Conservation (phyloP, 2,797 vertebrate species). For the Monodelphis domestica region DNA sequence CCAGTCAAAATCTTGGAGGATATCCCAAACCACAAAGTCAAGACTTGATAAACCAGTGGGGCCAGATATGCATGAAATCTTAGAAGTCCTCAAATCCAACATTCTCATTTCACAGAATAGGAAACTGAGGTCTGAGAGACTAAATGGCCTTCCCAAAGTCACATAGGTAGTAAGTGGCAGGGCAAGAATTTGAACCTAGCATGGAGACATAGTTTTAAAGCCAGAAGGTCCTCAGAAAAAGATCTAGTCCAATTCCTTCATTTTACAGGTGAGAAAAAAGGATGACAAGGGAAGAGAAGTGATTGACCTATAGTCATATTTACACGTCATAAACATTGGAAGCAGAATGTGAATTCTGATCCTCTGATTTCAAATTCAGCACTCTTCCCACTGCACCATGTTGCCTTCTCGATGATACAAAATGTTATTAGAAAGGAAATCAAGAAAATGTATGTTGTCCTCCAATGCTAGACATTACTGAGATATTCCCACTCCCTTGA, state of each 20-base stretch:
- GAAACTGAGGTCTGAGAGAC: background rate
- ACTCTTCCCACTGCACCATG: background rate
- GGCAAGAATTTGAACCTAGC: background rate
- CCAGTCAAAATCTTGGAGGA: background rate
- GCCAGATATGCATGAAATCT: background rate
- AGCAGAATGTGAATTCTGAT: background rate
- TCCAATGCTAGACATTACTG: background rate
- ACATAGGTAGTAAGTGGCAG: background rate
- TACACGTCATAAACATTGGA: background rate
- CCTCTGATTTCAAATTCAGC: background rate
- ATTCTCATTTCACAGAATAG: background rate
- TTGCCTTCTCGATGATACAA: background rate
- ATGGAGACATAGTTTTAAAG: background rate
- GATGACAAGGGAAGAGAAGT: background rate
- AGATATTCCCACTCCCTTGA: background rate
- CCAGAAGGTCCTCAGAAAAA: background rate
- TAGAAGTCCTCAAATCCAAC: background rate
- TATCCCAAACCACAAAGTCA: background rate
- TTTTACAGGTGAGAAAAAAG: background rate
- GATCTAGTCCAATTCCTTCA: background rate
- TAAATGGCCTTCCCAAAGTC: background rate
- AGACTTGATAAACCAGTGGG: background rate
- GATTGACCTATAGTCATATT: background rate
- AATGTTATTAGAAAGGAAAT: background rate
- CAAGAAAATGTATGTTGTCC: background rate